Conservation (phyloP, 2,888 invertebrate species). For the Dilophus febrilis region DNA sequence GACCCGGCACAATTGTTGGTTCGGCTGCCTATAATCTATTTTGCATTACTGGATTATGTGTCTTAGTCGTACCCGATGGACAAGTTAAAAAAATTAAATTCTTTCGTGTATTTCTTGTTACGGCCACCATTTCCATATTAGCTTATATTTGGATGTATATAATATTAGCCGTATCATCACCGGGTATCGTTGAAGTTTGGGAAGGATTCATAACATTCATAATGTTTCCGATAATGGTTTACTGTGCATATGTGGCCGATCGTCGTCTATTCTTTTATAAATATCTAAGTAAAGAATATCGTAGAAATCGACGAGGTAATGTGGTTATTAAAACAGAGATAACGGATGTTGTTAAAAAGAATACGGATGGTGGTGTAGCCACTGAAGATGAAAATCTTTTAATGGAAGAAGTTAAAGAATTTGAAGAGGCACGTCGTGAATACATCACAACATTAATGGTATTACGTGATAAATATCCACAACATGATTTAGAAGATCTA, state of each 20-base stretch:
- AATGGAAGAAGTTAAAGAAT: conserved; percentile 42
- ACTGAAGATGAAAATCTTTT: conserved; percentile 32
- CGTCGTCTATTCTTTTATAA: conserved; percentile 69
- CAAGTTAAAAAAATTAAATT: conserved; percentile 91
- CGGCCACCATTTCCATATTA: conserved; percentile 93
- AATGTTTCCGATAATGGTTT: conserved; percentile 91
- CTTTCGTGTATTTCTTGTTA: conserved; percentile 91
- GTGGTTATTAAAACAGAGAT: conserved; percentile 79
- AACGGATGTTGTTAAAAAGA: conserved; percentile 37
- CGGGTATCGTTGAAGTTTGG: conserved; percentile 86
- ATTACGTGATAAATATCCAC: conserved; percentile 77
- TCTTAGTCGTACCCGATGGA: conserved; percentile 76
- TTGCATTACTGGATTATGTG: conserved; percentile 92
- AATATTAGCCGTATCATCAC: conserved; percentile 76
- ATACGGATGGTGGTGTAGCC: conserved; percentile 32
- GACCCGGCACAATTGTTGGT: conserved; percentile 96
- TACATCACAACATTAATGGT: conserved; percentile 85
- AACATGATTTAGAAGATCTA: conserved; percentile 74
- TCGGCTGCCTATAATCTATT: conserved; percentile 98
- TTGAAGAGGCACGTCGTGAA: conserved; percentile 84
- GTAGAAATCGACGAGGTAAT: conserved; percentile 67
- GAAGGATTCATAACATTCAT: conserved; percentile 88
- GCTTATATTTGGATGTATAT: conserved; percentile 98
- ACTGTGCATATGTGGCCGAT: conserved; percentile 94
- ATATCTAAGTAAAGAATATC: conserved; percentile 73